These are phyloP conservation scores for Coracopsis vasa DNA, from an alignment of 2,113 vertebrate genomes.

Conservation along the genomic window DNA sequence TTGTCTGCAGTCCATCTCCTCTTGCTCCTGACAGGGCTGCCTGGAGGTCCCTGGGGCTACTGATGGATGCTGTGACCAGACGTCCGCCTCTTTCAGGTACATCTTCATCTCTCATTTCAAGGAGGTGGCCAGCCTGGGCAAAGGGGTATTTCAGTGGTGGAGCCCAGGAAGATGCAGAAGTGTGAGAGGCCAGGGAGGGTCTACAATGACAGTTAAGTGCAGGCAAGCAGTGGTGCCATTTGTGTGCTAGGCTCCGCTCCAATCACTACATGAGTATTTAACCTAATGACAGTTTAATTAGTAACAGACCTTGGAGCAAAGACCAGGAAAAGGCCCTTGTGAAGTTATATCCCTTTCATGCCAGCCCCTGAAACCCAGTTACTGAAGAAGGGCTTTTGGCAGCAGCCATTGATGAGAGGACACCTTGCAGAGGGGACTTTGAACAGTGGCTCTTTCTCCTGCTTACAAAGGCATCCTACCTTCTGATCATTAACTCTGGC, in stretches of 20 bases:
- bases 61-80: fast-evolving
- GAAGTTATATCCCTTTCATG: background rate
- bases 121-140: background rate
- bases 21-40: background rate
- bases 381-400: background rate
- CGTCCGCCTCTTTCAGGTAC: fast-evolving
- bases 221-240: fast-evolving
- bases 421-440: fast-evolving
- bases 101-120: background rate
- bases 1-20: background rate
- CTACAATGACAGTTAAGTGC: fast-evolving
- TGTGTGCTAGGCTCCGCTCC: background rate
- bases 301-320: background rate
- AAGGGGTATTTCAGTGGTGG: background rate
- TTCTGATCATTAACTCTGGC: background rate
- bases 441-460: fast-evolving
- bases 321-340: background rate
- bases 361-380: background rate
- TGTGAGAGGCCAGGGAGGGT: background rate
- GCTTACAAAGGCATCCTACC: fast-evolving
- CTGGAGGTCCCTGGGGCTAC: background rate
- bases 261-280: background rate
- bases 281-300: background rate
- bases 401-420: fast-evolving
- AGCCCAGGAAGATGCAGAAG: background rate